A percentile compares a stretch with the other conserved stretches of the same genome.
Evolutionary conservation across 1,140 invertebrate genomes (phyloP).

Genomic region (Neodiprion fabricii): DNA sequence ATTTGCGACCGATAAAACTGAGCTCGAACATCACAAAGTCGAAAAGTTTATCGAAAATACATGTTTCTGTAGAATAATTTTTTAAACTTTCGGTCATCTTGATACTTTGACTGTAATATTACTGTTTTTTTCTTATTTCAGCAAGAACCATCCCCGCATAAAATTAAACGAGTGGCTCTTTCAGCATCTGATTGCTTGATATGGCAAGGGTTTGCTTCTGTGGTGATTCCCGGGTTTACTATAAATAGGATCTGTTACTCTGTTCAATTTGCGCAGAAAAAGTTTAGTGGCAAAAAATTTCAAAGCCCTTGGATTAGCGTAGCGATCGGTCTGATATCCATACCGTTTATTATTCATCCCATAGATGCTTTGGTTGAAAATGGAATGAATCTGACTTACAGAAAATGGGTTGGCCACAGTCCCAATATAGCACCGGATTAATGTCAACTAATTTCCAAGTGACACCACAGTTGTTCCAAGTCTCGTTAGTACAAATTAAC

Average conservation of each 20-base stretch:
- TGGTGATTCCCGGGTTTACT: slow-evolving; percentile 89
- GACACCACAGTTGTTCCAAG: not conserved
- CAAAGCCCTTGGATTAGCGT: slow-evolving; percentile 74
- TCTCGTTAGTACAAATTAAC: not conserved
- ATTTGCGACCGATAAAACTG: no score
- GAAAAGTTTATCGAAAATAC: no score
- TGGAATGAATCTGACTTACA: slow-evolving; percentile 77
- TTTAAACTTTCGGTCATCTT: no score
- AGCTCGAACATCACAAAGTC: no score
- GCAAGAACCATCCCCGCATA: slow-evolving; percentile 31
- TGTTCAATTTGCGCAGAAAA: slow-evolving; percentile 65
- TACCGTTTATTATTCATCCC: slow-evolving; percentile 92
- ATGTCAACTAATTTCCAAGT: not conserved
- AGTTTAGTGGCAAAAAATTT: slow-evolving; percentile 53
- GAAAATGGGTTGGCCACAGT: slow-evolving; percentile 56
- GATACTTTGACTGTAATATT: not conserved
- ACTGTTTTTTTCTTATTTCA: slow-evolving; percentile 29
- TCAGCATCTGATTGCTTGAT: slow-evolving; percentile 82
- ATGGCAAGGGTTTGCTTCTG: slow-evolving; percentile 94
- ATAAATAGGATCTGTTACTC: slow-evolving; percentile 87
- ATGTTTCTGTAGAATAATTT: no score
- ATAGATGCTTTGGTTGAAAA: slow-evolving; percentile 85
- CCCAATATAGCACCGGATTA: slow-evolving; percentile 35
- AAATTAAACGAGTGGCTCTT: slow-evolving; percentile 62
- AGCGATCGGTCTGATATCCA: slow-evolving; percentile 80